Evolutionary conservation across 2,113 vertebrate species (phyloP), one percentile per base, ranked within the genome.

Genomic region (Peromyscus maniculatus): DNA sequence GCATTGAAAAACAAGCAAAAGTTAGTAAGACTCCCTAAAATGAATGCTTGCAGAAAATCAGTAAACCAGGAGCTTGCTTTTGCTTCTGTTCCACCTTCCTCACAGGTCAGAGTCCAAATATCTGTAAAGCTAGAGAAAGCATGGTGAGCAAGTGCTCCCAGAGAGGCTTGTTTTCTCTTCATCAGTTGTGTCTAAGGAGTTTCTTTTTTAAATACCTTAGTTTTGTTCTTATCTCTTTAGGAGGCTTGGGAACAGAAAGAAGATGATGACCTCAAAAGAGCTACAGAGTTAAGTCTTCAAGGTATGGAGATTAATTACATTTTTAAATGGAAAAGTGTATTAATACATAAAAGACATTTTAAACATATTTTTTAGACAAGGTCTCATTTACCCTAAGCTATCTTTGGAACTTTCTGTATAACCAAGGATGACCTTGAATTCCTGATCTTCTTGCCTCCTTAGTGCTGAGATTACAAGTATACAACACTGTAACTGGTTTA

Each of bases 231-330:
- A 90, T 97, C 75, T 78, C 80, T 87, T 96, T 98, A 99, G 99
- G 99, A 99, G 97, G 99, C 99, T 89, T 99, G 99, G 96, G 99
- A 99, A 98, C 98, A 99, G 98, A 99, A 99, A 98, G 99, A 99
- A 97, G 99, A 99, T 77, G 99, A 99, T 95, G 99, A 99, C 97
- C 99, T 99, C 97, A 99, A 99, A 98, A 99, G 99, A 98, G 99
- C 99, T 84, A 99, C 99, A 0, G 99, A 99, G 98, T 99, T 99
- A 98, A 99, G 99, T 97, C 98, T 99, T 97, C 99, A 99, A 99
- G 99, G 99, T 99, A 72, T 98, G 98, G 55, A 93, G 74, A 67
- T 87, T 69, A 98, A 59, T 96, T 96, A 82, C 3, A 46, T 87
- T 78, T 88, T 84, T 91, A 39, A 71, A 57, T 87, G 31, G 9